These are phyloP conservation scores for Xanthorhoe spadicearia DNA, from an alignment of 2,888 invertebrate genomes.

Conservation along the genomic window DNA sequence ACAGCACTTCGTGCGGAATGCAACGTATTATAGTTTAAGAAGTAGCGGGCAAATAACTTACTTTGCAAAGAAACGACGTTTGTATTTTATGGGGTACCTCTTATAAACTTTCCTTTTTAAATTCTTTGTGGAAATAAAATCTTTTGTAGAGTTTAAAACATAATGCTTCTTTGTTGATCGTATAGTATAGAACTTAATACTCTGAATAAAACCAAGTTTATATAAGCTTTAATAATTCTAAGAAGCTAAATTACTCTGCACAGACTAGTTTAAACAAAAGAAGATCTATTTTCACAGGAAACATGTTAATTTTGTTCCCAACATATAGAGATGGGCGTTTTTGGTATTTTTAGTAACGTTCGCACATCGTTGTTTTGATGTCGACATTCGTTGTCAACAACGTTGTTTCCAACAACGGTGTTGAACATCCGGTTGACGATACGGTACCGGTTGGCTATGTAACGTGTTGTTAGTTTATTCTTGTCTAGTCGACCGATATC, in stretches of 20 bases:
- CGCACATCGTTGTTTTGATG: too few species aligned
- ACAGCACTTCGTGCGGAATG: conserved; percentile 32
- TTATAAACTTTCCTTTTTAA: conserved; percentile 27
- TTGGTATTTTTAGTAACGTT: too few species aligned
- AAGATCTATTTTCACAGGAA: not conserved
- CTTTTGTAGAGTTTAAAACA: not conserved
- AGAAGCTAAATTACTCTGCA: not conserved
- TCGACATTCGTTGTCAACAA: too few species aligned
- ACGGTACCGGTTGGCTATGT: too few species aligned
- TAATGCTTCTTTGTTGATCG: conserved; percentile 1
- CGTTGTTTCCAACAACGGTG: too few species aligned
- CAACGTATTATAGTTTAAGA: conserved; percentile 38
- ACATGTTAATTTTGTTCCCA: not conserved
- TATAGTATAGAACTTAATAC: not conserved
- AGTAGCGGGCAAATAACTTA: conserved; percentile 34
- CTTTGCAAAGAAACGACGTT: conserved; percentile 24
- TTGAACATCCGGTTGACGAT: too few species aligned
- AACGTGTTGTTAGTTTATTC: too few species aligned
- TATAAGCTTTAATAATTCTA: too few species aligned
- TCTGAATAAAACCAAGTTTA: not conserved
- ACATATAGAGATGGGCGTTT: too few species aligned
- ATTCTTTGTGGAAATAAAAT: conserved; percentile 19
- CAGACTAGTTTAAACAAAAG: not conserved
- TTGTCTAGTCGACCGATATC: too few species aligned
- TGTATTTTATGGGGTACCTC: conserved; percentile 21